A percentile compares a stretch with the other conserved stretches of the same genome.
Evolutionary conservation across 2,113 vertebrate species (phyloP).

Genomic region (Gadus macrocephalus): DNA sequence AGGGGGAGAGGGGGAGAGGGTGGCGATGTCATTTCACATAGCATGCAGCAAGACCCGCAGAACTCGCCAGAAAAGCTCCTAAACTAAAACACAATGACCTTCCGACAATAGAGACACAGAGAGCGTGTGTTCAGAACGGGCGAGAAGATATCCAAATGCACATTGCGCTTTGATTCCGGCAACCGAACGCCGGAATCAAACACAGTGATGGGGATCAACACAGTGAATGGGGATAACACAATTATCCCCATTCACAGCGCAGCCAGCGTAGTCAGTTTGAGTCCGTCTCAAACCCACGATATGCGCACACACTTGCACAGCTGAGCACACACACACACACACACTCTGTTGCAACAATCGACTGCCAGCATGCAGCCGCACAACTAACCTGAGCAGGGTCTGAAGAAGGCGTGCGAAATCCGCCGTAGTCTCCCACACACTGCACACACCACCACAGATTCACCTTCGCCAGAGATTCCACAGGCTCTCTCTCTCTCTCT

Average conservation of each 20-base stretch:
- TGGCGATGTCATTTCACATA: slow-evolving; percentile 31
- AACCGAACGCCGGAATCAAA: too few species aligned
- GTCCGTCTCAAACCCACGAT: slow-evolving; percentile 25
- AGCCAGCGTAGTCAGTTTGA: slow-evolving; percentile 22
- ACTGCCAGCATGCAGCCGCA: not conserved
- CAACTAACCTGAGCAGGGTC: slow-evolving; percentile 47
- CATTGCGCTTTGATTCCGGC: too few species aligned
- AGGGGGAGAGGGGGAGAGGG: slow-evolving; percentile 11
- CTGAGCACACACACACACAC: slow-evolving; percentile 4
- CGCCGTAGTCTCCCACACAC: slow-evolving; percentile 26
- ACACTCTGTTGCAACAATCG: slow-evolving; percentile 13
- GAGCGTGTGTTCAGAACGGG: too few species aligned
- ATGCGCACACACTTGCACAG: not conserved
- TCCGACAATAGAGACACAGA: too few species aligned
- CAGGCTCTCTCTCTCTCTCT: slow-evolving; percentile 19
- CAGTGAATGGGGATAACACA: too few species aligned
- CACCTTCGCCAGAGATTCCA: slow-evolving; percentile 61
- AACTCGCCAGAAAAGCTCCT: slow-evolving; percentile 14
- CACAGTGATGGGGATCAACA: too few species aligned
- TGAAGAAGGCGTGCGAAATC: not conserved
- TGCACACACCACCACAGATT: slow-evolving; percentile 39
- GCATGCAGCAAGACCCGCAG: not conserved
- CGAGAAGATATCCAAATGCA: not conserved
- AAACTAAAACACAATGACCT: not conserved
- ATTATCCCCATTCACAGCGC: too few species aligned